Percentiles rank a stretch among this genome's conserved stretches.
Conservation (phyloP, 1,140 invertebrate species). For the Drosophila pseudoananassae region DNA sequence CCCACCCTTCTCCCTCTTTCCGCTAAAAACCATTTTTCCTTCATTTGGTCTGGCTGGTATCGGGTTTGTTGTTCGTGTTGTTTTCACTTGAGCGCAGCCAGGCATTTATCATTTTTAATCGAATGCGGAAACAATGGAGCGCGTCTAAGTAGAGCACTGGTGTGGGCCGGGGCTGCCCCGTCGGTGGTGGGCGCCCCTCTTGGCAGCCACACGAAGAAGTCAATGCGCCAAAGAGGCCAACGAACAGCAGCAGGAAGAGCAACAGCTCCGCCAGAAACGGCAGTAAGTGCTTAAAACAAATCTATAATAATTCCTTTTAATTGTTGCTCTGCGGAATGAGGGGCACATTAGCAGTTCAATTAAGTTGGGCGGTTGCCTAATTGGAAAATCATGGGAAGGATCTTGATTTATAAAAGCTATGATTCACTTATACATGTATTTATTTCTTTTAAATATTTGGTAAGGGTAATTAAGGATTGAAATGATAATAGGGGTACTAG, state of each 20-base stretch:
- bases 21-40: too few relatives aligned
- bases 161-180: slow-evolving; percentile 40
- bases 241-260: slow-evolving; percentile 51
- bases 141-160: slow-evolving; percentile 74
- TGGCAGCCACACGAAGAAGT: slow-evolving; percentile 25
- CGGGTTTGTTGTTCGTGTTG: slow-evolving; percentile 11
- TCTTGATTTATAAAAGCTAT: not conserved
- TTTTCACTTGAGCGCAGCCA: slow-evolving; percentile 72
- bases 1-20: slow-evolving; percentile 1
- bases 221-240: slow-evolving; percentile 49
- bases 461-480: too few relatives aligned
- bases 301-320: slow-evolving; percentile 80
- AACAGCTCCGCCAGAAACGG: slow-evolving; percentile 25
- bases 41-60: not conserved
- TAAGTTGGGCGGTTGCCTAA: slow-evolving; percentile 15
- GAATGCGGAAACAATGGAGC: slow-evolving; percentile 81
- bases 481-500: too few relatives aligned
- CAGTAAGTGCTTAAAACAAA: slow-evolving; percentile 66
- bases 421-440: too few relatives aligned
- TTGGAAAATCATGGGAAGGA: not conserved
- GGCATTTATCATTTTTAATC: slow-evolving; percentile 82
- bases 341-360: slow-evolving; percentile 1
- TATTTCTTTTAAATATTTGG: too few relatives aligned
- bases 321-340: slow-evolving; percentile 51
- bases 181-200: slow-evolving; percentile 56